Base-by-base conservation (phyloP, 2,888 invertebrate genomes). In the Strigamia transsilvanica region DNA sequence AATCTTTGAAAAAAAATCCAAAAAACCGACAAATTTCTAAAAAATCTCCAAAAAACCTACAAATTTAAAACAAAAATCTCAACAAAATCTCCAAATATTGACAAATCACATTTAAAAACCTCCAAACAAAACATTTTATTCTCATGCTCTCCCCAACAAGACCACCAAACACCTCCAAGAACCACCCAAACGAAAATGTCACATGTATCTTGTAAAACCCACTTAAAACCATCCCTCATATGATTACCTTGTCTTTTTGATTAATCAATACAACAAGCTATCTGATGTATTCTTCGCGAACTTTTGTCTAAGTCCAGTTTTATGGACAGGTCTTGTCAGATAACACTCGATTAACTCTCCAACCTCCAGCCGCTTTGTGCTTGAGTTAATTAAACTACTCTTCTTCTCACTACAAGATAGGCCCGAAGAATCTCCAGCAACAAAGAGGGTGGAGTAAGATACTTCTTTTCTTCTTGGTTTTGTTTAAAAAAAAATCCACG, bases 311-410 rank as follows among this genome's bases (percentile, higher is more conserved):
- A 66, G 21, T 66, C 21, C 61, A 66, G 18, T 66, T 66, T 66
- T 23, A 66, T 66, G 61, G 61, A 66, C 61, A 66, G 61, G 61
- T 21, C 61, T 66, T 66, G 61, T 66, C 61, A 66, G 61, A 66
- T 66, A 66, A 66, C 61, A n/a, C 61, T 66, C 61, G 61, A 66
- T 66, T 66, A 66, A 66, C 61, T 66, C 61, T 18, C 61, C 61
- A 66, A 66, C 61, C 23, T 66, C 18, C 23, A 66, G 61, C 61
- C 5, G 61, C 61, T 66, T 66, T 66, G 61, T 66, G 61, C 61
- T 66, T 66, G 61, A 66, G 61, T 66, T 66, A 66, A 66, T 66
- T 66, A 66, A 66, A 66, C 61, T 66, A 66, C 61, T 66, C 61
- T 66, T 66, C 61, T 66, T 66, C 61, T 66, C 61, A 66, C 61